Conservation (phyloP, 2,113 vertebrate genomes). For the Sebastes schlegelii region DNA sequence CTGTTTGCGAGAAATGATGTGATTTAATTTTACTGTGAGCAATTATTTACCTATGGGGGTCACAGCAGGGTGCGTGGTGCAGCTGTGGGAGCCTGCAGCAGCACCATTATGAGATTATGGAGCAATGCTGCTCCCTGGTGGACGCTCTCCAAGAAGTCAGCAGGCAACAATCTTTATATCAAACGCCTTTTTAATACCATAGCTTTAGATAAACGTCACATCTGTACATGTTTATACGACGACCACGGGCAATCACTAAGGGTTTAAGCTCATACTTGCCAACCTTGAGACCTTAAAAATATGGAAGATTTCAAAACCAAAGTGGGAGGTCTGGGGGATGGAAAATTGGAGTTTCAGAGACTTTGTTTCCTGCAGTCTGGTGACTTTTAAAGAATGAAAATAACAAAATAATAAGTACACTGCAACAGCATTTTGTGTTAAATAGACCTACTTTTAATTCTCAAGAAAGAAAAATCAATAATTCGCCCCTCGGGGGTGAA, state of each 20-base stretch:
- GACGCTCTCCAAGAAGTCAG: slow-evolving; percentile 11
- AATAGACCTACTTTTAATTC: no score
- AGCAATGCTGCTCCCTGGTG: slow-evolving; percentile 69
- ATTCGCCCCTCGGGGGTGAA: no score
- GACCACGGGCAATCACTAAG: neutral
- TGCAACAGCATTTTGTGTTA: no score
- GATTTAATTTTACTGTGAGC: slow-evolving; percentile 49
- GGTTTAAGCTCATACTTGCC: neutral
- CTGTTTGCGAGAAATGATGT: slow-evolving; percentile 50
- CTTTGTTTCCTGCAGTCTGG: no score
- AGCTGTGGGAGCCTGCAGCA: slow-evolving; percentile 18
- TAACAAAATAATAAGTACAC: no score
- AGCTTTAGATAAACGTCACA: slow-evolving; percentile 35
- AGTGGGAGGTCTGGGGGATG: no score
- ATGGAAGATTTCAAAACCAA: no score
- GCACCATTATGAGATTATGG: neutral
- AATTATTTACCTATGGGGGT: slow-evolving; percentile 63
- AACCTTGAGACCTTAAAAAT: no score
- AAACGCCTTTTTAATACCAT: slow-evolving; percentile 66
- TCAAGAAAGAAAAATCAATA: no score
- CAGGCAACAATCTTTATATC: slow-evolving; percentile 16
- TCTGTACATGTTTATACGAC: slow-evolving; percentile 53
- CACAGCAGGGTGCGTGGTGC: slow-evolving; percentile 42
- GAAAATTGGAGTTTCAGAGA: no score
- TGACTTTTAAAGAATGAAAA: no score